phyloP scores from a whole-genome alignment of 2,888 invertebrate species.

The Blera fallax region DNA sequence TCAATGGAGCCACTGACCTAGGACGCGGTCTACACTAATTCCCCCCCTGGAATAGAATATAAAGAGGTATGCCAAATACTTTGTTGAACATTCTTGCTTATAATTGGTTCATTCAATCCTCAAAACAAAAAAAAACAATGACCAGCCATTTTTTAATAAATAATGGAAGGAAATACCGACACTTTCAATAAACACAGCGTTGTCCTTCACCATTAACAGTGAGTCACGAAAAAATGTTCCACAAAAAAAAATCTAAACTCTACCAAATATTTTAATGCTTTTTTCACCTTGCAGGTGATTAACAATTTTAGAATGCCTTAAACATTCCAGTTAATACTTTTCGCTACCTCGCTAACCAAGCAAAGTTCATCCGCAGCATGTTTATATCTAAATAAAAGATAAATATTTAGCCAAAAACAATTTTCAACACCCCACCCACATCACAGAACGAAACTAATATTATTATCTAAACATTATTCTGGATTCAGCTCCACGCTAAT shows the following conservation, averaged over 20 bases:
- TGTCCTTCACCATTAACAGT: not conserved
- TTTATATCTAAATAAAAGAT: conserved; percentile 49
- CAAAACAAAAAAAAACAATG: too few relatives aligned
- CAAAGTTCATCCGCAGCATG: conserved; percentile 35
- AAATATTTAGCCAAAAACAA: conserved; percentile 60
- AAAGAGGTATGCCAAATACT: too few relatives aligned
- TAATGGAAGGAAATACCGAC: too few relatives aligned
- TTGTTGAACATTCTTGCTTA: too few relatives aligned
- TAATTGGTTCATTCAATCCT: too few relatives aligned
- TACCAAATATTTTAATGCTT: conserved; percentile 9
- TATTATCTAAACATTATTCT: conserved; percentile 60
- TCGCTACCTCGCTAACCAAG: not conserved
- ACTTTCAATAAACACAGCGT: not conserved
- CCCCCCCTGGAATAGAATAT: too few relatives aligned
- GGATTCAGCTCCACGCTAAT: conserved; percentile 12
- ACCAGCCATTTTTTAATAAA: not conserved
- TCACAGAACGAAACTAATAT: conserved; percentile 35
- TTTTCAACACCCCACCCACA: conserved; percentile 59
- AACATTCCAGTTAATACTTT: conserved; percentile 23
- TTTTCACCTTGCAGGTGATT: conserved; percentile 28
- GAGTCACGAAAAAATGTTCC: not conserved
- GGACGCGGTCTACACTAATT: too few relatives aligned
- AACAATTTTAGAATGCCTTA: not conserved
- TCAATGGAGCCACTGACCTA: too few relatives aligned
- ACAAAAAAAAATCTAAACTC: not conserved